Evolutionary conservation across 2,113 vertebrate species (phyloP).

Genomic region (Stegastes partitus): DNA sequence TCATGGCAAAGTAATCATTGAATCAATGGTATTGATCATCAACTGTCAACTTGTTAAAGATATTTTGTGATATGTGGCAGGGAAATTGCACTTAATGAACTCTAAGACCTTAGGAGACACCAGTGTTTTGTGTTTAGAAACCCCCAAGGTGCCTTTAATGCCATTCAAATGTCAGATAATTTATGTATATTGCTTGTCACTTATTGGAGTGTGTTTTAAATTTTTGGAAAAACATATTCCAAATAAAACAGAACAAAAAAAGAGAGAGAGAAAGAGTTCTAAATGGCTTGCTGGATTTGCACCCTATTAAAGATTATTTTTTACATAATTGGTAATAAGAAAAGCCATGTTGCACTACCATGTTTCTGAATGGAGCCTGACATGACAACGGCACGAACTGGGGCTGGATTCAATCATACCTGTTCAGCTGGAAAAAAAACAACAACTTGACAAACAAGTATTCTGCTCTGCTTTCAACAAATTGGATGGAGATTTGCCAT

Average conservation of each 20-base stretch:
- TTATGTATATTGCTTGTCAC: background rate
- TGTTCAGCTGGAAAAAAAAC: slow-evolving; percentile 18
- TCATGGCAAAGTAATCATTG: background rate
- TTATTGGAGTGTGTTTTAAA: background rate
- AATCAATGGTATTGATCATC: slow-evolving; percentile 22
- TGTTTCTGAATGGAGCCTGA: slow-evolving; percentile 27
- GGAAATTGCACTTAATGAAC: slow-evolving; percentile 16
- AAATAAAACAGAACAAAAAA: background rate
- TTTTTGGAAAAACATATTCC: background rate
- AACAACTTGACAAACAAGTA: slow-evolving; percentile 42
- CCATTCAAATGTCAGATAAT: slow-evolving; percentile 3
- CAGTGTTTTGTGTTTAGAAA: slow-evolving; percentile 12
- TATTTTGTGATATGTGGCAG: background rate
- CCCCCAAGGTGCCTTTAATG: slow-evolving; percentile 4
- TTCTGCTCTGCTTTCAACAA: slow-evolving; percentile 47
- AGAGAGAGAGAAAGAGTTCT: background rate
- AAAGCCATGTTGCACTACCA: background rate
- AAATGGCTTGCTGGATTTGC: slow-evolving; percentile 3
- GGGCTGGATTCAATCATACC: slow-evolving; percentile 48
- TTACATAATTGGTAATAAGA: slow-evolving; percentile 31
- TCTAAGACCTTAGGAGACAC: background rate
- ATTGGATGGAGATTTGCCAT: slow-evolving; percentile 62
- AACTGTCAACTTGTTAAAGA: background rate
- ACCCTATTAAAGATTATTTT: background rate
- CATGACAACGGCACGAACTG: slow-evolving; percentile 17